Conservation (phyloP, 2,888 invertebrate species). For the Keiferia lycopersicella region DNA sequence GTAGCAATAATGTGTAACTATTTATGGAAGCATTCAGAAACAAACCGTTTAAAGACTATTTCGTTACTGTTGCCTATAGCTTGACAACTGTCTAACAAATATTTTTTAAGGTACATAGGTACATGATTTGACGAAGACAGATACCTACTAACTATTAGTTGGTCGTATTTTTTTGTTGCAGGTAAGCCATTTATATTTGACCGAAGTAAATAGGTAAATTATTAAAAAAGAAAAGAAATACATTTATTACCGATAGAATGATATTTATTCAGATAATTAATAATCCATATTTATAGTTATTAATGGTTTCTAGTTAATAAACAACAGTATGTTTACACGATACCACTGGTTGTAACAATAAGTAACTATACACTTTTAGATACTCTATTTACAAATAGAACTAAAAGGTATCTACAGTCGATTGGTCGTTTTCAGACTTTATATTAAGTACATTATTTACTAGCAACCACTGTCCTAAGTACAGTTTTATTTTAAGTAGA, state of each 20-base stretch:
- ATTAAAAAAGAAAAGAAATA: not conserved
- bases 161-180: not conserved
- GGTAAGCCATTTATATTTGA: not conserved
- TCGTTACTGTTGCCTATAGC: too few species aligned
- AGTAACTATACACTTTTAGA: constrained; percentile 52
- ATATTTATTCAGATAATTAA: constrained; percentile 69
- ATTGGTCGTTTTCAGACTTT: constrained; percentile 81
- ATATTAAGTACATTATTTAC: constrained; percentile 47
- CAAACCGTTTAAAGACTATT: too few species aligned
- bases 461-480: constrained; percentile 53
- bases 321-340: constrained; percentile 69
- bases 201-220: not conserved
- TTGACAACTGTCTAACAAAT: too few species aligned
- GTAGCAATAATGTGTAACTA: too few species aligned
- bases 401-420: constrained; percentile 68
- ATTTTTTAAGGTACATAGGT: too few species aligned
- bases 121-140: too few species aligned
- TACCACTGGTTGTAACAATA: constrained; percentile 55
- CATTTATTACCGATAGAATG: constrained; percentile 39
- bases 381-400: constrained; percentile 68
- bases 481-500: constrained; percentile 43
- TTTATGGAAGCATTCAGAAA: too few species aligned
- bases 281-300: constrained; percentile 50
- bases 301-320: constrained; percentile 64
- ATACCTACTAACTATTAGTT: too few species aligned